These are phyloP conservation scores for Electrophaes corylata DNA, from an alignment of 2,888 invertebrate genomes.

Conservation along the genomic window DNA sequence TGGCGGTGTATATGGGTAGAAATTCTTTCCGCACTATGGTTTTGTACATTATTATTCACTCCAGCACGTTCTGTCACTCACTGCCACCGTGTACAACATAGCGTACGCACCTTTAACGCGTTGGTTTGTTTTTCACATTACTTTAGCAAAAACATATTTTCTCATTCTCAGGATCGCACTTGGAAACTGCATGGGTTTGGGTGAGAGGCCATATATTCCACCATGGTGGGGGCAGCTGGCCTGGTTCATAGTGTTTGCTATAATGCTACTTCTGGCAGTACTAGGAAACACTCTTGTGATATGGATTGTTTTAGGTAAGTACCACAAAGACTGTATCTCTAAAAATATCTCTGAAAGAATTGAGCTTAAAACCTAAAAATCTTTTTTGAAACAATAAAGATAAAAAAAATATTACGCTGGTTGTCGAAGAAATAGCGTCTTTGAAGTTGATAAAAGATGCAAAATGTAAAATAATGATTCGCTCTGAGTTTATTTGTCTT, in stretches of 20 bases:
- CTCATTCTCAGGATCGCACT: slow-evolving; percentile 78
- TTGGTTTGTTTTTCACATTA: neutral
- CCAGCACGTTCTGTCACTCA: too few relatives aligned
- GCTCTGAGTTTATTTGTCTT: neutral
- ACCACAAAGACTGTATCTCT: neutral
- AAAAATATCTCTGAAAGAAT: too few relatives aligned
- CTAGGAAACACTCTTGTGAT: slow-evolving; percentile 95
- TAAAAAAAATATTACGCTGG: too few relatives aligned
- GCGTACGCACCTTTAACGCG: too few relatives aligned
- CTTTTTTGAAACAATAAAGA: neutral
- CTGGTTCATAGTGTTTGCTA: slow-evolving; percentile 89
- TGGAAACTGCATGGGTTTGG: slow-evolving; percentile 85
- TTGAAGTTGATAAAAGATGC: neutral
- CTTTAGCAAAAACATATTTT: neutral
- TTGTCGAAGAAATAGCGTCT: too few relatives aligned
- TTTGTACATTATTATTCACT: too few relatives aligned
- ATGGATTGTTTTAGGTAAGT: slow-evolving; percentile 94
- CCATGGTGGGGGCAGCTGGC: slow-evolving; percentile 88
- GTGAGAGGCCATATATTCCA: slow-evolving; percentile 83
- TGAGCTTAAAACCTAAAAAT: too few relatives aligned
- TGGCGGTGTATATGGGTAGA: too few relatives aligned
- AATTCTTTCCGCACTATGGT: too few relatives aligned
- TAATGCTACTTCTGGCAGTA: slow-evolving; percentile 91
- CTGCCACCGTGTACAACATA: too few relatives aligned
- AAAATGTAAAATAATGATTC: neutral